Evolutionary conservation across 2,797 vertebrate genomes (phyloP).

Genomic region (Sus cebifrons): DNA sequence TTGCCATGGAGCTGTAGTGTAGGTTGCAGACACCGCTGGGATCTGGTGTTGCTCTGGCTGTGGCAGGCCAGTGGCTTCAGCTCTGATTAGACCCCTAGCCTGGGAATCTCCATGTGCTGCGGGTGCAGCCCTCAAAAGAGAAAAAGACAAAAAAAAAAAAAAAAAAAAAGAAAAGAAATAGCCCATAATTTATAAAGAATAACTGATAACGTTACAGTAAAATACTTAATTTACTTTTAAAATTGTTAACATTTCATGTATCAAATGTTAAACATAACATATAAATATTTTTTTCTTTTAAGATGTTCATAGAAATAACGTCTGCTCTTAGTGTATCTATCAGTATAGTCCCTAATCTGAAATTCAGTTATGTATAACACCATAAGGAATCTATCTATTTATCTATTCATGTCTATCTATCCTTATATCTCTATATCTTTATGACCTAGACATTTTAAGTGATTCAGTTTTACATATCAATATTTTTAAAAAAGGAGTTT

Average conservation of each 20-base stretch:
- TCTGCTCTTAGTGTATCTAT: background rate
- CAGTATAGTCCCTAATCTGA: background rate
- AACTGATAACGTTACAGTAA: background rate
- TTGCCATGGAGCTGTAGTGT: too few species aligned
- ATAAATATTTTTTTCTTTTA: background rate
- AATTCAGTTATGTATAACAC: background rate
- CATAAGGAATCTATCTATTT: background rate
- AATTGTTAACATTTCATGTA: background rate
- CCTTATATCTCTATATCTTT: background rate
- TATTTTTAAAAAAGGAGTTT: background rate
- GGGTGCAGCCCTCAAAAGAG: too few species aligned
- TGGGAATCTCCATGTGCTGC: too few species aligned
- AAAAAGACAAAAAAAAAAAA: too few species aligned
- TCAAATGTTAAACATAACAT: background rate
- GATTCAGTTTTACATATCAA: background rate
- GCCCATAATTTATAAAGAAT: background rate
- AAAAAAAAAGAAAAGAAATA: background rate
- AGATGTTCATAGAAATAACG: background rate
- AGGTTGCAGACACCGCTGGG: too few species aligned
- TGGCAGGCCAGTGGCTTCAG: too few species aligned
- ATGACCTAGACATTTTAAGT: background rate
- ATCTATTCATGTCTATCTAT: background rate
- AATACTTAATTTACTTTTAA: background rate
- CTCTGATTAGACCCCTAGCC: too few species aligned
- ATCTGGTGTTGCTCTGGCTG: too few species aligned